Evolutionary conservation across 2,888 invertebrate species (phyloP), one percentile per base, ranked within the genome.

Genomic region (Bellardia pandia): DNA sequence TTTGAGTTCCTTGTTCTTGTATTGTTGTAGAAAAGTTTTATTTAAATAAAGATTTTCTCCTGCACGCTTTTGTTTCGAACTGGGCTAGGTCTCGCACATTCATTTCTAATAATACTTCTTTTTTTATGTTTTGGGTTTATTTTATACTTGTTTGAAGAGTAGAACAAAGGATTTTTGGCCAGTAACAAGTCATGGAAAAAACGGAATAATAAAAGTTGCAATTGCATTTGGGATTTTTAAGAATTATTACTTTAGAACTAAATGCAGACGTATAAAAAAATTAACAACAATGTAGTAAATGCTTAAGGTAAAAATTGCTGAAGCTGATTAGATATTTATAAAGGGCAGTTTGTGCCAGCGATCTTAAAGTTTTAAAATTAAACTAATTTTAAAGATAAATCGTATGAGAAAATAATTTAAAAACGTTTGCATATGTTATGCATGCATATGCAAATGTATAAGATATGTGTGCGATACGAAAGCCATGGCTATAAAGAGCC

Each of bases 161-260:
- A 40, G 45, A 75, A 51, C 51, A 62, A 62, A 51, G 74, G 60
- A 60, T 48, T 11, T 60, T 60, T 60, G n/a, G 23, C 14, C 30
- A 33, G 56, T 16, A 53, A 53, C 33, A 71, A 56, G 60, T 42
- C 14, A 33, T 23, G 9, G 9, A n/a, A 40, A 71, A 11, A 71
- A n/a, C 1, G 13, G 23, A n/a, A 75, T 23, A 40, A 2, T 51
- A 40, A 45, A 71, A 62, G n/a, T 62, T 79, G 66, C 62, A 74
- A 58, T 75, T 81, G 71, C 81, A 75, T 81, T 81, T 81, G 81
- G 81, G 74, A 75, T 48, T 75, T 81, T 74, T 16, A 68, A 74
- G 66, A 74, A 58, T 81, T 81, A 74, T 81, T 75, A 45, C 66
- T 66, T 74, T 37, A 23, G 45, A 74, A 37, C 23, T 56, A 68